A percentile compares a stretch with the other conserved stretches of the same genome.
Evolutionary conservation across 2,797 vertebrate species (phyloP).

Genomic region (Sardinella longiceps): DNA sequence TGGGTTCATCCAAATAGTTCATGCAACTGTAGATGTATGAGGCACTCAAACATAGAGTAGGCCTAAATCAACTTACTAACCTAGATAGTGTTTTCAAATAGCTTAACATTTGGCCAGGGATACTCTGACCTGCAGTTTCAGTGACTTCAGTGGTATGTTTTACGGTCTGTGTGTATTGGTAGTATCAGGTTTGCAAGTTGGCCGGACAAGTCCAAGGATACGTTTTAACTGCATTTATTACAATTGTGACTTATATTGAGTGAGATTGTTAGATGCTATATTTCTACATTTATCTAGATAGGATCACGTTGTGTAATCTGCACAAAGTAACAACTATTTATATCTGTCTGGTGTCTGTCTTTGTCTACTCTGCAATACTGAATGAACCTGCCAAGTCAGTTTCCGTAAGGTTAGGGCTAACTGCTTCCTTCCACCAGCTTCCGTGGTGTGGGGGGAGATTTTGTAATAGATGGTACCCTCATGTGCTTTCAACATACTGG

Average conservation of each 20-base stretch:
- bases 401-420: conserved; percentile 8
- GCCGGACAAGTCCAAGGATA: neutral
- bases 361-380: neutral
- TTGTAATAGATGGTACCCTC: conserved; percentile 37
- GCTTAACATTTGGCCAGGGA: neutral
- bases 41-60: neutral
- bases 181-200: neutral
- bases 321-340: neutral
- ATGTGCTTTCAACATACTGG: conserved; percentile 29
- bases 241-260: neutral
- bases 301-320: neutral
- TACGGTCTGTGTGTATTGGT: neutral
- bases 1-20: conserved; percentile 16
- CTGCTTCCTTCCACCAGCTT: conserved; percentile 10
- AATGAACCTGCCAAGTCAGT: conserved; percentile 41
- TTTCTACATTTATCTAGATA: neutral
- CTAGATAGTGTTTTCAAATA: neutral
- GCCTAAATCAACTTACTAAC: neutral
- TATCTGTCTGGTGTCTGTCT: neutral
- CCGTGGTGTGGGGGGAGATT: conserved; percentile 33
- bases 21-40: conserved; percentile 1
- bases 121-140: neutral
- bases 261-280: neutral
- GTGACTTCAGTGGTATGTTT: neutral
- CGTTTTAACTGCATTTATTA: neutral